These are phyloP conservation scores for Phrynocephalus guinanensis DNA, from an alignment of 2,797 vertebrate species.

Conservation along the genomic window DNA sequence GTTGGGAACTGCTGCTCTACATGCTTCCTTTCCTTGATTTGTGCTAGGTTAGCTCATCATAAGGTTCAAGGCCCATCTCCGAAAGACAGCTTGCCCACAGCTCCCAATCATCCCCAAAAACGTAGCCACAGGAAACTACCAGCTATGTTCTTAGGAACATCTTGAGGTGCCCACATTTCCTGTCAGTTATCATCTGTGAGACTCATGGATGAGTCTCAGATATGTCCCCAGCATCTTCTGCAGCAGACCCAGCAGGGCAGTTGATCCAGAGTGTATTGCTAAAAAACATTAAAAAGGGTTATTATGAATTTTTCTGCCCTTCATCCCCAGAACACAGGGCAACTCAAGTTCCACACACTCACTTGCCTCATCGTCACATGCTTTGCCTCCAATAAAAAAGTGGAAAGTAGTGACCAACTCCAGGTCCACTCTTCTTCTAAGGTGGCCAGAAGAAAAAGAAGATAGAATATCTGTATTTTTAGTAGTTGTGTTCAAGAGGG, in stretches of 20 bases:
- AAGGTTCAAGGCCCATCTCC: conserved; percentile 29
- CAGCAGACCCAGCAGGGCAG: background rate
- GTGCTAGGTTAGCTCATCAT: conserved; percentile 21
- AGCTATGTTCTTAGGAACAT: background rate
- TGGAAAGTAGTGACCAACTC: no score
- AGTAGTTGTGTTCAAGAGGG: no score
- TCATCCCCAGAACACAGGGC: background rate
- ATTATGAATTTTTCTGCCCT: background rate
- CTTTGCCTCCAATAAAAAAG: no score
- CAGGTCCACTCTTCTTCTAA: no score
- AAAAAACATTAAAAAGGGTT: background rate
- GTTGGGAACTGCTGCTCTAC: no score
- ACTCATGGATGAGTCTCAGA: background rate
- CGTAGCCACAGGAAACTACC: background rate
- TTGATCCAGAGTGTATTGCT: background rate
- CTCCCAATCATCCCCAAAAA: conserved; percentile 5
- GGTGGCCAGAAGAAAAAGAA: no score
- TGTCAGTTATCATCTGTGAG: no score
- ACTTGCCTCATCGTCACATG: background rate
- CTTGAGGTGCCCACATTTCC: background rate
- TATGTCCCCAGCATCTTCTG: background rate
- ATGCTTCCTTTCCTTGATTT: background rate
- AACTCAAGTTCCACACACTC: background rate
- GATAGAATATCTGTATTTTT: no score
- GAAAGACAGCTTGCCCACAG: background rate